These are phyloP conservation scores for Clangula hyemalis DNA, from an alignment of 2,797 vertebrate species.

Conservation along the genomic window DNA sequence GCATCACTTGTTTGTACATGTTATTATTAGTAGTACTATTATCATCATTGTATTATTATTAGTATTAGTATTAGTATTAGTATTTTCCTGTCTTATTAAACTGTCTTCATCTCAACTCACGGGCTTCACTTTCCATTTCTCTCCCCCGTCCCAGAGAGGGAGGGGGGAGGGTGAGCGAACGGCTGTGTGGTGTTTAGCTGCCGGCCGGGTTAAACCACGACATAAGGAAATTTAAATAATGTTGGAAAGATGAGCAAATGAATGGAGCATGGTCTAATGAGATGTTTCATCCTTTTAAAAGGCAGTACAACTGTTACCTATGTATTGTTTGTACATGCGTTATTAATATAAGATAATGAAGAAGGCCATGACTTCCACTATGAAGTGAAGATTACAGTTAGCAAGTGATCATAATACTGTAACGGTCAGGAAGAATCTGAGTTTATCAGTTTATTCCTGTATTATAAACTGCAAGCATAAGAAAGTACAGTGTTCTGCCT, in stretches of 20 bases:
- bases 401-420: background rate
- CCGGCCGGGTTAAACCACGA: too few relatives aligned
- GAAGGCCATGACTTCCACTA: background rate
- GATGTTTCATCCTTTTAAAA: background rate
- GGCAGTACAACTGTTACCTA: background rate
- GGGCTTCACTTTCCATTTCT: too few relatives aligned
- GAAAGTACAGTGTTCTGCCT: too few relatives aligned
- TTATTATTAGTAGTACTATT: too few relatives aligned
- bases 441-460: background rate
- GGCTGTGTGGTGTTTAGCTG: too few relatives aligned
- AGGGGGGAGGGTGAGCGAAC: too few relatives aligned
- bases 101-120: too few relatives aligned
- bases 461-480: background rate
- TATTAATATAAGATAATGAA: background rate
- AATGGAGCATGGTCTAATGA: background rate
- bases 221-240: background rate
- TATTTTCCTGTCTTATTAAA: too few relatives aligned
- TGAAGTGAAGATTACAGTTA: background rate
- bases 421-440: background rate
- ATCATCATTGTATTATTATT: too few relatives aligned
- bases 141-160: too few relatives aligned
- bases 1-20: too few relatives aligned
- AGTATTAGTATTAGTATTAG: too few relatives aligned
- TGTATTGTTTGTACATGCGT: background rate
- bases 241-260: background rate